Base-by-base conservation (phyloP, 2,888 invertebrate species). In the Pimpla rufipes region DNA sequence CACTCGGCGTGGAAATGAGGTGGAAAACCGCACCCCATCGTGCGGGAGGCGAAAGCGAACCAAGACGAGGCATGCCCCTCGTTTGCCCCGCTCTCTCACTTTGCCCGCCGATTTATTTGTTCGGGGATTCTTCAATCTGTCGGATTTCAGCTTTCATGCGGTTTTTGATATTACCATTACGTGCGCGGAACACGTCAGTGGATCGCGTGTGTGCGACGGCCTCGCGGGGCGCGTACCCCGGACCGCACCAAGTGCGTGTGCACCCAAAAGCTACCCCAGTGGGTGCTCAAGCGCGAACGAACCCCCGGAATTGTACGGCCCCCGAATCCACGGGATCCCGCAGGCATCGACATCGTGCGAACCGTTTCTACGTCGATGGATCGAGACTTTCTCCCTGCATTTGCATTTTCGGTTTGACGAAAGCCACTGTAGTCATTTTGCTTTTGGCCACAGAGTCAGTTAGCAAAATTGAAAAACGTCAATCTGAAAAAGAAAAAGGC, bases 1-100 rank as follows among this genome's bases (percentile, higher is more conserved):
- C 90, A 90, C 91, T 90, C 89, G 88, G 89, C 86, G 88, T 88
- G 91, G 92, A 92, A 93, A 93, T 93, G 93, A 93, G 91, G 90
- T 90, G 92, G 92, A 91, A 92, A 92, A 92, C 91, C 92, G 90
- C 91, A 90, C 88, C 90, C 87, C 85, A 77, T 83, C 79, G 77
- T 83, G 79, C 79, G 50, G 59, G 47, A 70, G 77, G 79, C 71
- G 68, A 79, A 83, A 64, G 55, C 76, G 75, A 66, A 16, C 45
- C 7, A 45, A 66, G 66, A 66, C 45, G 66, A 71, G 76, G 73
- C 42, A 35, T n/a, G 70, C 74, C 70, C 37, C n/a, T 1, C 47
- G 47, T n/a, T 88, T 88, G 85, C 87, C 86, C 84, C 81, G 81
- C 79, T 86, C 88, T 86, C 88, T 81, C 86, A 45, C 47, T 50